Evolutionary conservation across 2,113 vertebrate species (phyloP), one percentile per base, ranked within the genome.

Genomic region (Cavia aperea): DNA sequence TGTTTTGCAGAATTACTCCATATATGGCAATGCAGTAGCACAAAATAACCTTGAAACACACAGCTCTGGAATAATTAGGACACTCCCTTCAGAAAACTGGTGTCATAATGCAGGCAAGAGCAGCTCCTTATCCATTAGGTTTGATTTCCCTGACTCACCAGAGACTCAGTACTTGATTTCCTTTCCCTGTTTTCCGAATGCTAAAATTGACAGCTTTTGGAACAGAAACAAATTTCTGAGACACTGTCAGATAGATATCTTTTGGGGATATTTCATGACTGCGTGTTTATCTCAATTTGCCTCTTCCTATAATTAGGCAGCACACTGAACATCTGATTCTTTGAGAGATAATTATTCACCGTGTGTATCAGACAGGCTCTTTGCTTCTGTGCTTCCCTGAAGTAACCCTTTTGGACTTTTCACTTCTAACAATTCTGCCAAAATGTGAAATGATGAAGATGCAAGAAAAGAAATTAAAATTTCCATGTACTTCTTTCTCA

Each of bases 201-300:
- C 72, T 92, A 86, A 95, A 92, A 93, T 63, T 7, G 4, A 77
- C 65, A 92, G 81, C 81, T 89, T 89, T 94, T 91, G 89, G 75
- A 92, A 92, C 33, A 24, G 70, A 92, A 90, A 90, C 77, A 86
- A 46, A 90, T 90, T 95, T 93, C 79, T 84, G 58, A 91, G 51
- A 94, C 43, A 54, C 49, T 92, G 73, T 94, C 92, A 95, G 78
- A 63, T 56, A 65, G 46, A n/a, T 79, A 77, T 91, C 63, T 93
- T 93, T 33, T 81, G 70, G 83, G 90, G 79, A 60, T 66, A 77
- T 81, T 95, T 92, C 0, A 4, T 87, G 89, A 90, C 89, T 62
- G 18, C 43, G 43, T 93, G 88, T 94, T 96, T 94, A 89, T 95
- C 39, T 95, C 92, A 89, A 72, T 73, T 96, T 94, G 58, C 91